Conservation (phyloP, 2,888 invertebrate genomes). For the Cosmia trapezina region DNA sequence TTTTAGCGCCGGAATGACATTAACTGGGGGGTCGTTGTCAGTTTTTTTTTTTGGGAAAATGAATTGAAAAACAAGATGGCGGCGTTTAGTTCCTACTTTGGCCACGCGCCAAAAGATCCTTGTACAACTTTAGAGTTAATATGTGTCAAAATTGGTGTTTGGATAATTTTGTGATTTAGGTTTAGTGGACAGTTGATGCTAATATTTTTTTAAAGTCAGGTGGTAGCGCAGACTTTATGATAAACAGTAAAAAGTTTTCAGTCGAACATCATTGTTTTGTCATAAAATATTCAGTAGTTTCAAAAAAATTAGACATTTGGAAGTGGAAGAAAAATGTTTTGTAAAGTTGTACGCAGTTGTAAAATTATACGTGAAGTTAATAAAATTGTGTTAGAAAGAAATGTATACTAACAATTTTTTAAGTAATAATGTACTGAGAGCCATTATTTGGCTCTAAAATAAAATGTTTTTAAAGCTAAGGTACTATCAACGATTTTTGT, state of each 20-base stretch:
- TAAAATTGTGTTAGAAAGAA: neutral
- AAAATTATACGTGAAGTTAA: neutral
- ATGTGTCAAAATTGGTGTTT: neutral
- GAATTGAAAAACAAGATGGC: no score
- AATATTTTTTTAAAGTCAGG: no score
- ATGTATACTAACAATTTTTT: neutral
- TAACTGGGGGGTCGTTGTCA: no score
- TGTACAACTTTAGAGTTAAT: neutral
- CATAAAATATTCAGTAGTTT: slow-evolving; percentile 1
- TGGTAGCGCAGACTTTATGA: neutral
- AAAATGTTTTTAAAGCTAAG: neutral
- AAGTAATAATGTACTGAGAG: neutral
- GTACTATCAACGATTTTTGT: no score
- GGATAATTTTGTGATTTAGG: no score
- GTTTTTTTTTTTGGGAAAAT: no score
- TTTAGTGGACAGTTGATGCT: no score
- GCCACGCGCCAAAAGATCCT: no score
- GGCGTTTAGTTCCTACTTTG: no score
- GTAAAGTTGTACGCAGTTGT: neutral
- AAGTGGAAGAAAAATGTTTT: neutral
- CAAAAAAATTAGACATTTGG: neutral
- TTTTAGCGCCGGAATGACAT: no score
- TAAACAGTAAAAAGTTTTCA: neutral
- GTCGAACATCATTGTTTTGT: neutral
- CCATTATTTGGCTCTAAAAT: no score